A percentile compares a stretch with the other conserved stretches of the same genome.
These are phyloP conservation scores for Cepaea hortensis DNA, from an alignment of 2,888 invertebrate genomes.

Conservation along the genomic window DNA sequence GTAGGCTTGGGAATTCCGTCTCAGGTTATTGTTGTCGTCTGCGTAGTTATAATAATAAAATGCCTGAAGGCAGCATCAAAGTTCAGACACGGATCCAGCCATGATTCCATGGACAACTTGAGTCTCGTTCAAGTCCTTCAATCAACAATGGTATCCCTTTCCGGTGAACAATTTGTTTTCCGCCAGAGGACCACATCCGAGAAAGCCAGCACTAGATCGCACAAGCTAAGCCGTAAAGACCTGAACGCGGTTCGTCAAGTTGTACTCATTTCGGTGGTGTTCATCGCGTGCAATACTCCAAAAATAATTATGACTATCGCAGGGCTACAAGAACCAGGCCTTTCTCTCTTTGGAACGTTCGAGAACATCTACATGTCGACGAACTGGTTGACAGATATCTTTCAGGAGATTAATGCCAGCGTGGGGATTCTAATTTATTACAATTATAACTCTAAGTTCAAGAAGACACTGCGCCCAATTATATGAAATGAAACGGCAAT, in stretches of 20 bases:
- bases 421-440: constrained; percentile 25
- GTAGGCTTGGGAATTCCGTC: neutral
- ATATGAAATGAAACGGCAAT: too few species aligned
- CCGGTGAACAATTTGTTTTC: too few species aligned
- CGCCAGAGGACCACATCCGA: too few species aligned
- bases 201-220: too few species aligned
- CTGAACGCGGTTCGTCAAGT: neutral
- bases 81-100: neutral
- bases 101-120: neutral
- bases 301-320: neutral
- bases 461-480: neutral
- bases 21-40: constrained; percentile 4
- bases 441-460: constrained; percentile 21
- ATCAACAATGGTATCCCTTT: neutral
- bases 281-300: neutral
- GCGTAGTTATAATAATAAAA: constrained; percentile 8
- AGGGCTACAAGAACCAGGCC: neutral
- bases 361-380: constrained; percentile 1
- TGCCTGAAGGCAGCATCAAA: neutral
- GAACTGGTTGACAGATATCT: neutral
- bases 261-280: neutral
- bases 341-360: neutral
- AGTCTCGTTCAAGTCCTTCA: neutral
- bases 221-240: neutral
- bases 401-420: constrained; percentile 7